Evolutionary conservation across 2,888 invertebrate genomes (phyloP).

Genomic region (Autographa pulchrina): DNA sequence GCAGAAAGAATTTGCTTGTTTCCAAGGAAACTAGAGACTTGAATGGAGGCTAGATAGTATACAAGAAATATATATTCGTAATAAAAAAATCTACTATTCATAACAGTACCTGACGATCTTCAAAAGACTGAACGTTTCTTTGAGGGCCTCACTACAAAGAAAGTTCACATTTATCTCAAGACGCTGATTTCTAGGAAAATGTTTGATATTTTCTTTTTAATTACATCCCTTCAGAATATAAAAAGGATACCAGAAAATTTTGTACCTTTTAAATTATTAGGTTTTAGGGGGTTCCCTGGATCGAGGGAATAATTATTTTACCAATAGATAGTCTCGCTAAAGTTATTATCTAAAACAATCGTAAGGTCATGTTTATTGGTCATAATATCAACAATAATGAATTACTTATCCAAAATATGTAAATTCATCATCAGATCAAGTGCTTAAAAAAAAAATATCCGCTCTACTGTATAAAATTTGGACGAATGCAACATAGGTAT

Average conservation of each 20-base stretch:
- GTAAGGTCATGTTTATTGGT: no score
- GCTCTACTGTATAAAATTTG: no score
- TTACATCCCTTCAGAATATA: neutral
- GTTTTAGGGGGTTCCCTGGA: no score
- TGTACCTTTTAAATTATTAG: no score
- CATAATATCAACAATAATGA: no score
- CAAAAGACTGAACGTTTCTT: neutral
- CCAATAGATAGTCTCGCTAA: no score
- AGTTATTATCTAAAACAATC: no score
- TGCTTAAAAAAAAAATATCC: no score
- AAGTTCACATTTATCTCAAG: neutral
- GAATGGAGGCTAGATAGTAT: neutral
- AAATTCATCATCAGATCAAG: no score
- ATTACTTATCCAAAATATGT: no score
- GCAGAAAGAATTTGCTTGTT: neutral
- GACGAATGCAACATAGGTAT: no score
- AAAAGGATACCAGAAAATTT: neutral
- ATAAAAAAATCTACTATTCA: neutral
- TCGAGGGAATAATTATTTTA: no score
- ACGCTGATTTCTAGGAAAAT: neutral
- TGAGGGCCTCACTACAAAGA: conserved; percentile 1
- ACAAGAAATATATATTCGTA: neutral
- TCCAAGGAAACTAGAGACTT: neutral
- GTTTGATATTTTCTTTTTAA: neutral
- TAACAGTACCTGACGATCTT: neutral